Percentiles rank a stretch among this genome's conserved stretches.
Conservation (phyloP, 2,797 vertebrate species). For the Molossus alvarezi region DNA sequence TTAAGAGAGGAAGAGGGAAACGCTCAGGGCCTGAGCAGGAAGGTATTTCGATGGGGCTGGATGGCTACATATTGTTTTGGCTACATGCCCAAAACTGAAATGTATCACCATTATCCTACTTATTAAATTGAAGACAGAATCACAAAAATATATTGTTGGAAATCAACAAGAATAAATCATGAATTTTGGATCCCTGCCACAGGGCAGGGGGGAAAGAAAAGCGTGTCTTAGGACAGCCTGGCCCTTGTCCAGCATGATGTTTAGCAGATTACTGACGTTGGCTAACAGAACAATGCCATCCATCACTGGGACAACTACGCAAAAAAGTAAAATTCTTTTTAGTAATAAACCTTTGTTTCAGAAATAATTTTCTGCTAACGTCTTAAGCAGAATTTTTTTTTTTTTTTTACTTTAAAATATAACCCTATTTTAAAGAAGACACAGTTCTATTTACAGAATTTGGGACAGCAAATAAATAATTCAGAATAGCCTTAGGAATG, state of each 20-base stretch:
- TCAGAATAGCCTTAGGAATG: background rate
- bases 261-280: slow-evolving; percentile 67
- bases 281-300: slow-evolving; percentile 30
- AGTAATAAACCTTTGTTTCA: background rate
- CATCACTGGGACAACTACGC: background rate
- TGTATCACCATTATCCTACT: background rate
- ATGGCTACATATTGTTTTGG: background rate
- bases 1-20: background rate
- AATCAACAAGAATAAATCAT: slow-evolving; percentile 42
- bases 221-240: slow-evolving; percentile 20
- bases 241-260: slow-evolving; percentile 49
- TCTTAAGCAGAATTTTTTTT: slow-evolving; percentile 28
- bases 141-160: slow-evolving; percentile 38
- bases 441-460: background rate
- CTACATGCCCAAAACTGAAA: slow-evolving; percentile 10
- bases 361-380: slow-evolving; percentile 25
- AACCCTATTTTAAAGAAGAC: slow-evolving; percentile 37
- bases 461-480: background rate
- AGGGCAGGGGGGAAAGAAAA: background rate
- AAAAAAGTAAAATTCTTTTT: background rate
- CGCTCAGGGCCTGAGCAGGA: background rate
- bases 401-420: slow-evolving; percentile 51
- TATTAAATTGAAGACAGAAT: slow-evolving; percentile 44
- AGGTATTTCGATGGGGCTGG: background rate
- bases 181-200: slow-evolving; percentile 1